Evolutionary conservation across 2,797 vertebrate species (phyloP), one percentile per base, ranked within the genome.

Genomic region (Pyrocephalus nanus): DNA sequence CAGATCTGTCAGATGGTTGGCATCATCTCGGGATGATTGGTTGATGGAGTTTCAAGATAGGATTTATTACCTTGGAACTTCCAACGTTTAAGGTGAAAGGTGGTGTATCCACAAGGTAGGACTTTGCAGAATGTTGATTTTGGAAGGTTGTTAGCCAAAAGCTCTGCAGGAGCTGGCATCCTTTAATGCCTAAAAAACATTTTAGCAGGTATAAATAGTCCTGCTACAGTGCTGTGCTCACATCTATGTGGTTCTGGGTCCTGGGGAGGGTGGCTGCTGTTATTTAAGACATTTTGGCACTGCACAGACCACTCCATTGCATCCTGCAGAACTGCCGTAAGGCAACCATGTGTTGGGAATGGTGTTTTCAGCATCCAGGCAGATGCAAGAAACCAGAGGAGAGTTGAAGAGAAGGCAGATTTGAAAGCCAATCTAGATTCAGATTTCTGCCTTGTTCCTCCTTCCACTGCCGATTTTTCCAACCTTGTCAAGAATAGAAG

Each of bases 311-410:
- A 4, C n/a, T 84, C 38, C 22, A 7, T 23, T 26, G 42, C 10
- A 4, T 10, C 19, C 21, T 3, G 16, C 45, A 64, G 50, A 53
- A 12, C 2, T 51, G 19, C 65, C 0, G 0, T 30, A 47, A 45
- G 34, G 45, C 45, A 32, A 8, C 47, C 12, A 2, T 7, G 3
- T 29, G 3, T 23, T 76, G 54, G 71, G 34, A 77, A 40, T 7
- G 16, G 32, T 51, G 50, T 30, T 38, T 77, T 61, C 42, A 42
- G n/a, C 54, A 36, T 58, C 29, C 29, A 57, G 25, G 81, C 26
- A 53, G 34, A 22, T 22, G 14, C 30, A 51, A 27, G 38, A 50
- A 73, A 43, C 13, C 58, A n/a, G 32, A 7, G 40, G n/a, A 73
- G 64, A 71, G 27, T 3, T 43, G 27, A 50, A 50, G 5, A 8